A percentile compares a stretch with the other conserved stretches of the same genome.
Conservation (phyloP, 1,140 invertebrate genomes). For the Anagrus nilaparvatae region DNA sequence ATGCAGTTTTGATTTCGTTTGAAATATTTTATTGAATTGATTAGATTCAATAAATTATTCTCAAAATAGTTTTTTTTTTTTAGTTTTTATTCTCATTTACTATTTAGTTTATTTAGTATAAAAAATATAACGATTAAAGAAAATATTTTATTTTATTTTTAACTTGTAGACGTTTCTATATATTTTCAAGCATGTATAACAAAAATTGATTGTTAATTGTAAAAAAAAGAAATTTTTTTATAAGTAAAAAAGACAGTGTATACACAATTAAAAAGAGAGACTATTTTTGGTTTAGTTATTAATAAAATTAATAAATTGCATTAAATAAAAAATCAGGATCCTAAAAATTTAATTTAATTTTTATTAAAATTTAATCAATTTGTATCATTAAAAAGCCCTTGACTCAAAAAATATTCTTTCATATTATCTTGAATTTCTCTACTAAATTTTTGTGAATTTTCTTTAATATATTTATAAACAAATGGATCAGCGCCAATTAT, state of each 20-base stretch:
- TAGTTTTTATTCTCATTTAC: too few species aligned
- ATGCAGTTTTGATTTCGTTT: too few species aligned
- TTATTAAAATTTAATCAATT: not conserved
- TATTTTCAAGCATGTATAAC: slow-evolving; percentile 4
- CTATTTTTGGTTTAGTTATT: slow-evolving; percentile 10
- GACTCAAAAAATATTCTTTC: slow-evolving; percentile 48
- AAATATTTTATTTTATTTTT: slow-evolving; percentile 11
- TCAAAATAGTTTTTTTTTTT: too few species aligned
- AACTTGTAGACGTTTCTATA: slow-evolving; percentile 10
- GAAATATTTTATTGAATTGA: too few species aligned
- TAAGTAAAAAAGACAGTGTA: slow-evolving; percentile 5
- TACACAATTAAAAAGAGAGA: slow-evolving; percentile 11
- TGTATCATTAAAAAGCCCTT: slow-evolving; percentile 34
- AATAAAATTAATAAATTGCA: slow-evolving; percentile 11
- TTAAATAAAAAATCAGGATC: slow-evolving; percentile 10
- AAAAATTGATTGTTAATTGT: slow-evolving; percentile 12
- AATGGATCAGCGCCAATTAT: slow-evolving; percentile 57
- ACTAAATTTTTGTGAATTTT: slow-evolving; percentile 58
- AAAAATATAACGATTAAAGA: slow-evolving; percentile 5
- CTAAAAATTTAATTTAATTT: not conserved
- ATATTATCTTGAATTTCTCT: slow-evolving; percentile 50
- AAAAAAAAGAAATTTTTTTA: slow-evolving; percentile 5
- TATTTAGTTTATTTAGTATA: too few species aligned
- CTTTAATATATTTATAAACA: slow-evolving; percentile 58
- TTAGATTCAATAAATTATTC: too few species aligned